Evolutionary conservation across 1,140 invertebrate genomes (phyloP).

Genomic region (Pantala flavescens): DNA sequence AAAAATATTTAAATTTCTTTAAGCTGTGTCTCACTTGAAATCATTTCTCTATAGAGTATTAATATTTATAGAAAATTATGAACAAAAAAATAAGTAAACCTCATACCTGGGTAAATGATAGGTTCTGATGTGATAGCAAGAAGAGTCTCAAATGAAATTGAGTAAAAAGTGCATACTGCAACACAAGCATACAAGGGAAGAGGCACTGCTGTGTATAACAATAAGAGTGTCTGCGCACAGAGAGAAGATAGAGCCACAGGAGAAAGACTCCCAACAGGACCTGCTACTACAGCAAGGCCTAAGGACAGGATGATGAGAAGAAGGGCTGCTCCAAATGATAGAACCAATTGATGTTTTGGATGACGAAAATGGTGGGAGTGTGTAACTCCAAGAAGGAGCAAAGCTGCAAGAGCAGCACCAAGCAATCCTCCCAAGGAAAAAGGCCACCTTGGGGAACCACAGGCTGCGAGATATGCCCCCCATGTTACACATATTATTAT

Average conservation of each 20-base stretch:
- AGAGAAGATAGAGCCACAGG: slow-evolving; percentile 73
- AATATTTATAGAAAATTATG: not conserved
- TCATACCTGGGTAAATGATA: not conserved
- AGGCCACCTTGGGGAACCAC: not conserved
- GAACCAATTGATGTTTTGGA: not conserved
- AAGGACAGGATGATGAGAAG: not conserved
- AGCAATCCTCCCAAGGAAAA: not conserved
- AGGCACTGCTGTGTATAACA: slow-evolving; percentile 88
- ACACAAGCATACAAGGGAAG: slow-evolving; percentile 78
- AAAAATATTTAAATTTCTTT: too few relatives aligned
- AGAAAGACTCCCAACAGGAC: slow-evolving; percentile 29
- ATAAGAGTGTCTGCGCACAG: slow-evolving; percentile 73
- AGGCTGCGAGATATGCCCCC: not conserved
- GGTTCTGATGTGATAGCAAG: slow-evolving; percentile 18
- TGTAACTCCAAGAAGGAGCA: not conserved
- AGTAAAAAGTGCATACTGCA: slow-evolving; percentile 64
- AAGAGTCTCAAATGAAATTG: slow-evolving; percentile 64
- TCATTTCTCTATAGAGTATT: too few relatives aligned
- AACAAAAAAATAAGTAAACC: not conserved
- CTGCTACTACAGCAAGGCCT: not conserved
- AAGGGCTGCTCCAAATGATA: not conserved
- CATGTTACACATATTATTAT: slow-evolving; percentile 3
- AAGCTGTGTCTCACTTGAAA: too few relatives aligned
- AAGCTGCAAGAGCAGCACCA: not conserved
- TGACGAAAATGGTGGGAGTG: not conserved